Conservation (phyloP, 2,113 vertebrate species). For the Gambusia holbrooki region DNA sequence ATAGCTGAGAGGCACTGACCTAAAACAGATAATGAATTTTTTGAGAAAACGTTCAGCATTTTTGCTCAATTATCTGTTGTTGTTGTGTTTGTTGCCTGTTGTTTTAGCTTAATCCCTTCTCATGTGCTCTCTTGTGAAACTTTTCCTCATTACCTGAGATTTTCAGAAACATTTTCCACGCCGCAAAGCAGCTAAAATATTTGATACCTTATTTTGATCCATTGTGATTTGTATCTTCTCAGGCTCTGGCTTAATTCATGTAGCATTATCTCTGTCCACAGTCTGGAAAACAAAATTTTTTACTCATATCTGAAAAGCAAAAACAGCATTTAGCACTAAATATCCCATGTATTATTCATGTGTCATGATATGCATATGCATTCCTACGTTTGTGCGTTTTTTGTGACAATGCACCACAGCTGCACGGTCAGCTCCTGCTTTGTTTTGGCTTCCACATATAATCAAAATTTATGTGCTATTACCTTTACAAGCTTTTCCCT, state of each 20-base stretch:
- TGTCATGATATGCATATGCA: neutral
- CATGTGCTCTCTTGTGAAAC: neutral
- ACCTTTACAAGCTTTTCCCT: conserved; percentile 9
- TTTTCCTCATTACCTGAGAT: neutral
- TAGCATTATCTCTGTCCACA: neutral
- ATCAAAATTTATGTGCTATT: conserved; percentile 37
- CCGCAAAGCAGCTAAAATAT: neutral
- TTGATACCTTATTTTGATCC: neutral
- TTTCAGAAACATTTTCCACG: neutral
- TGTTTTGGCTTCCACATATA: conserved; percentile 1
- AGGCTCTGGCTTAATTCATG: neutral
- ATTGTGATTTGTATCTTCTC: neutral
- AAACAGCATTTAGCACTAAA: neutral
- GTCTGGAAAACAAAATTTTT: neutral
- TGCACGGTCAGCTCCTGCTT: conserved; percentile 1
- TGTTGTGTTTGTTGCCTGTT: neutral
- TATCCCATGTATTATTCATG: neutral
- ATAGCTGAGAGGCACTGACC: neutral
- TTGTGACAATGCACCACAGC: neutral
- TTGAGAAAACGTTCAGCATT: neutral
- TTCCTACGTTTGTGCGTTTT: neutral
- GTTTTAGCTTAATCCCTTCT: neutral
- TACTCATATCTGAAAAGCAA: neutral
- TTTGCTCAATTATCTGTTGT: neutral
- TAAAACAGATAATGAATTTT: neutral